Conservation (phyloP, 2,797 vertebrate species). For the Austrolebias charrua region DNA sequence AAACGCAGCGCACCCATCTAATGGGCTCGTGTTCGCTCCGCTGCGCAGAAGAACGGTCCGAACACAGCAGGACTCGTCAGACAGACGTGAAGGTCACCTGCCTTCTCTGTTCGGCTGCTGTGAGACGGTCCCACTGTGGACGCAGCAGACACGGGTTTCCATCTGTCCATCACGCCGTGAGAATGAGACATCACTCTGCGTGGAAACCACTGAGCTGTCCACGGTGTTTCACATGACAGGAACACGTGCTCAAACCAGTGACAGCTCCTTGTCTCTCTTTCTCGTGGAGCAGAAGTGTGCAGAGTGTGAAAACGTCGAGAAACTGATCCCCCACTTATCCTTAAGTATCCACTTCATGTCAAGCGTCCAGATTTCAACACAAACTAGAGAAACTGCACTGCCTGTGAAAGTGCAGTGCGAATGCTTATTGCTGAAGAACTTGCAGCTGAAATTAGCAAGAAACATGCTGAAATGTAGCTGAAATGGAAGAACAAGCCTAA, state of each 20-base stretch:
- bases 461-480: too few relatives aligned
- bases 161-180: conserved; percentile 31
- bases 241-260: conserved; percentile 26
- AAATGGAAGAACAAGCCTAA: too few relatives aligned
- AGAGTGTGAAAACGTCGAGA: conserved; percentile 28
- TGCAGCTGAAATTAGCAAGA: too few relatives aligned
- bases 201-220: conserved; percentile 21
- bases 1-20: conserved; percentile 46
- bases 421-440: too few relatives aligned
- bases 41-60: conserved; percentile 68
- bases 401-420: too few relatives aligned
- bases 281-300: conserved; percentile 19
- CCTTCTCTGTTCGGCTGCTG: conserved; percentile 52
- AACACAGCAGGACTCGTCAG: conserved; percentile 67
- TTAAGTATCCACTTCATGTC: conserved; percentile 50
- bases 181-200: conserved; percentile 4
- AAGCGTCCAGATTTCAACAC: conserved; percentile 33
- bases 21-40: conserved; percentile 65
- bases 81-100: conserved; percentile 75
- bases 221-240: conserved; percentile 28
- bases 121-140: conserved; percentile 49
- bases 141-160: conserved; percentile 39
- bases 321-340: conserved; percentile 3
- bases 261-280: neutral
- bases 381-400: neutral